A percentile compares a stretch with the other conserved stretches of the same genome.
These are phyloP conservation scores for Nomada flava DNA, from an alignment of 2,888 invertebrate genomes.

Conservation along the genomic window DNA sequence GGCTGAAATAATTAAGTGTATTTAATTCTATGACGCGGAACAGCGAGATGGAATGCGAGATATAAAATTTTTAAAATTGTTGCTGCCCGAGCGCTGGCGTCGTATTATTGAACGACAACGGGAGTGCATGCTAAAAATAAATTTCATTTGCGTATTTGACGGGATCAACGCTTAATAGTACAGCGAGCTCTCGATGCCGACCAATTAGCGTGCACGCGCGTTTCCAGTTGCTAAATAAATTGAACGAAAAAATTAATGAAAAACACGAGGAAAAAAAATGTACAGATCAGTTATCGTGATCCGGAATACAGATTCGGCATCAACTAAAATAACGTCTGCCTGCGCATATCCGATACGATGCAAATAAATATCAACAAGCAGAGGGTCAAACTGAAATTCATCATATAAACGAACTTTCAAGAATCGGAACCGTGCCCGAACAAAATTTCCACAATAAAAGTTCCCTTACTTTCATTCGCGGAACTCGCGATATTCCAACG, in stretches of 20 bases:
- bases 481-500: no score
- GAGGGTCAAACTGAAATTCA: background rate
- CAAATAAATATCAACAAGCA: background rate
- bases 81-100: background rate
- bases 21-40: background rate
- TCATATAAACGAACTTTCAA: no score
- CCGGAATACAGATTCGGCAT: background rate
- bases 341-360: no score
- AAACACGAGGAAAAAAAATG: background rate
- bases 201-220: background rate
- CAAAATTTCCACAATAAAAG: no score
- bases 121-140: conserved; percentile 12
- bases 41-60: background rate
- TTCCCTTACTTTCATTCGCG: no score
- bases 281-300: background rate
- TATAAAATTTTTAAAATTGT: background rate
- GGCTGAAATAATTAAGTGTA: background rate
- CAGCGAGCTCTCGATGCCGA: background rate
- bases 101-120: background rate
- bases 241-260: conserved; percentile 20
- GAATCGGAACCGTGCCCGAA: no score
- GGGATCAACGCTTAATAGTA: conserved; percentile 15
- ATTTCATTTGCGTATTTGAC: background rate
- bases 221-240: conserved; percentile 16
- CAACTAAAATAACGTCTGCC: background rate